Base-by-base conservation (phyloP, 1,140 invertebrate genomes). In the Ericerus pela region DNA sequence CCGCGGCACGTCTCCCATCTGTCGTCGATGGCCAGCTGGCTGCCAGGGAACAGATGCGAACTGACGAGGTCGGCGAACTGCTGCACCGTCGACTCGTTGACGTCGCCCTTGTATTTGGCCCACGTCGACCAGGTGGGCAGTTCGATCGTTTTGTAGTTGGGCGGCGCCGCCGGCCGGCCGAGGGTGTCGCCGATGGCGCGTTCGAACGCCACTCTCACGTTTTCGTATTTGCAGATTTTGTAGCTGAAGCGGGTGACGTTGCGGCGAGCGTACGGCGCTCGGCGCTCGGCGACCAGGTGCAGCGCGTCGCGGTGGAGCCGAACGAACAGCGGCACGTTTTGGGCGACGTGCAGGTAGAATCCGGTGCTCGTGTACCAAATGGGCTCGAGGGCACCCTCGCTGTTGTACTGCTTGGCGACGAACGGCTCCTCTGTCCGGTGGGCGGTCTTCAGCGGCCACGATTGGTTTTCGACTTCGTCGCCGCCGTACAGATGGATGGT, bases 1-100 rank as follows among this genome's bases (percentile, higher is more conserved):
- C 91, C 90, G 62, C 94, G 94, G 62, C 86, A 85, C 14, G 76
- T 79, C 64, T 93, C 88, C 89, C 89, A 96, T 8, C 82, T 77
- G 65, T 95, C 90, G 63, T 95, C 91, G 43, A 96, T 88, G 72
- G 93, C 89, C 14, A 94, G 58, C 62, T 92, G 88, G 53, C 85
- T 85, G 64, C 81, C 77, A 0, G 77, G 72, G 61, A 90, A 93
- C 0, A 77, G 79, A 62, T 85, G 63, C 0, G 71, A 63, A 0
- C 73, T 58, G 52, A 95, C 91, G 62, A 83, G 73, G 30, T 80
- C 57, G 0, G 82, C 85, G 65, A 83, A 93, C 5, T 81, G 65
- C 2, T 79, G 58, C 0, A 92, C 75, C 16, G 76, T 73, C 0
- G 64, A 60, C 37, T 87, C 79, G 61, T 79, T 78, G 1, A 96